Evolutionary conservation across 2,113 vertebrate genomes (phyloP).

Genomic region (Gadus macrocephalus): DNA sequence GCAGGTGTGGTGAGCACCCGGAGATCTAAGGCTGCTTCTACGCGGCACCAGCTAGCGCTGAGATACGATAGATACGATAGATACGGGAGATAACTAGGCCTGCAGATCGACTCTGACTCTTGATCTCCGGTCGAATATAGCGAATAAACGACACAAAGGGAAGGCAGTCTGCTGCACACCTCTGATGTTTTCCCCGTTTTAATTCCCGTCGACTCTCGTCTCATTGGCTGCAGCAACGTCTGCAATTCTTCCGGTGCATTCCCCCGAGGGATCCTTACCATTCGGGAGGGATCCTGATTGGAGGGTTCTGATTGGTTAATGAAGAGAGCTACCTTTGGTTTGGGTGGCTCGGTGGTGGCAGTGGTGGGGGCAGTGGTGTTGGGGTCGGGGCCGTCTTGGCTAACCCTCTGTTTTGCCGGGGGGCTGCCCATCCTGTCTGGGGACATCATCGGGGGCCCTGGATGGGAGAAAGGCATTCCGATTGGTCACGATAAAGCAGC

Average conservation of each 20-base stretch:
- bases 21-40: neutral
- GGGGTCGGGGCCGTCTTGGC: constrained; percentile 36
- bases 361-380: constrained; percentile 15
- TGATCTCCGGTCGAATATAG: too few relatives aligned
- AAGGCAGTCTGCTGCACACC: too few relatives aligned
- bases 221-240: neutral
- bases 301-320: constrained; percentile 10
- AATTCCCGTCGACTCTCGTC: too few relatives aligned
- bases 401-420: constrained; percentile 42
- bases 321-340: constrained; percentile 54
- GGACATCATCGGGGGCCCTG: constrained; percentile 51
- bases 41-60: too few relatives aligned
- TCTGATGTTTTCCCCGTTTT: too few relatives aligned
- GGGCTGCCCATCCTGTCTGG: constrained; percentile 41
- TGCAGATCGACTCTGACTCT: too few relatives aligned
- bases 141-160: too few relatives aligned
- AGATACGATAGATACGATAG: too few relatives aligned
- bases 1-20: neutral
- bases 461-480: neutral
- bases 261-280: neutral
- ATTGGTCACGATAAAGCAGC: neutral
- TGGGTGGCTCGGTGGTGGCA: constrained; percentile 38
- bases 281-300: neutral
- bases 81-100: too few relatives aligned
- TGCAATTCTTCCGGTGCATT: neutral